These are phyloP conservation scores for Aeoliscus strigatus DNA, from an alignment of 2,797 vertebrate genomes.

Conservation along the genomic window DNA sequence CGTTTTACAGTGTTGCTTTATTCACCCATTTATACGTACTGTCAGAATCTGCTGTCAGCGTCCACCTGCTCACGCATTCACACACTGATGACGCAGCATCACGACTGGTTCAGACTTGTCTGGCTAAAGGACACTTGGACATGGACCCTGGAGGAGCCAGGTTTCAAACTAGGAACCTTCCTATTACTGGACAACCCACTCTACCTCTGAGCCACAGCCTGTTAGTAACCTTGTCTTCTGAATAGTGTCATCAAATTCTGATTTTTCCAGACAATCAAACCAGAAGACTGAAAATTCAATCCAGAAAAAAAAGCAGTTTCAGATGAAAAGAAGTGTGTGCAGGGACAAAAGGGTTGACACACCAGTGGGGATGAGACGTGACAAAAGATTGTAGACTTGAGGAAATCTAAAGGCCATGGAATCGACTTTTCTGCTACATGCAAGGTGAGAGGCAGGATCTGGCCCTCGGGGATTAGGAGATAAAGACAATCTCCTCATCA, in stretches of 20 bases:
- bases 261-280: constrained; percentile 21
- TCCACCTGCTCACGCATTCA: no score
- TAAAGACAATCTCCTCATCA: constrained; percentile 6
- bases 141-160: no score
- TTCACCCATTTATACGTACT: no score
- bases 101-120: no score
- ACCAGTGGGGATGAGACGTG: not conserved
- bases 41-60: no score
- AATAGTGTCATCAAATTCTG: constrained; percentile 24
- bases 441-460: constrained; percentile 7
- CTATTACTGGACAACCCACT: no score
- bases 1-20: no score
- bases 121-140: no score
- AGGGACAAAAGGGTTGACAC: constrained; percentile 1
- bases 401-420: constrained; percentile 1
- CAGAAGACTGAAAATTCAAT: constrained; percentile 1
- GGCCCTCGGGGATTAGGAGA: not conserved
- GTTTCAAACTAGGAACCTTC: no score
- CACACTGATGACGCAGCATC: no score
- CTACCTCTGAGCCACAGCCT: no score
- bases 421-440: constrained; percentile 7
- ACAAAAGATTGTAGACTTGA: constrained; percentile 2
- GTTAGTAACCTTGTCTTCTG: no score
- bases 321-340: not conserved
- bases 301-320: constrained; percentile 3